phyloP scores from a whole-genome alignment of 2,113 vertebrate species.

The Gobius niger region DNA sequence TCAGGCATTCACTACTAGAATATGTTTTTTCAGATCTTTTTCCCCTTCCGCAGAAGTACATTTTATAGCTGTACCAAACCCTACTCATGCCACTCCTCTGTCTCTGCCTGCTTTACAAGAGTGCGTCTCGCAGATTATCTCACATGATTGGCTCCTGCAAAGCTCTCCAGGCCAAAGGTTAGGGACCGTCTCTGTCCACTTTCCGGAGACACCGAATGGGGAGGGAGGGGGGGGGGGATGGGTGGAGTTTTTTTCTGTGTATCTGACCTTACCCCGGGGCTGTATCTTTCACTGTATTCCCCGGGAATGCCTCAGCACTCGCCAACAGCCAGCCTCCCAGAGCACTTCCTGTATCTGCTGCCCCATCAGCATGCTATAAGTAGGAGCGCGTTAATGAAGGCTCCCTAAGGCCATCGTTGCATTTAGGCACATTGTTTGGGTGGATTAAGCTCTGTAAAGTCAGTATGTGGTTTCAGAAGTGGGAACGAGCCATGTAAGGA shows the following conservation, averaged over 20 bases:
- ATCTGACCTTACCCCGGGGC: constrained; percentile 52
- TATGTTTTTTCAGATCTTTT: no score
- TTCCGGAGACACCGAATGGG: constrained; percentile 25
- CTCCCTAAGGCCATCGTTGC: constrained; percentile 34
- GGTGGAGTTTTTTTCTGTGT: constrained; percentile 24
- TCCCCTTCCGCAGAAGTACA: no score
- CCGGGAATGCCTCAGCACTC: constrained; percentile 55
- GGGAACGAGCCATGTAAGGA: constrained; percentile 21
- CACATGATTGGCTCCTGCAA: constrained; percentile 61
- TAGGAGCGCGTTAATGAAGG: constrained; percentile 38
- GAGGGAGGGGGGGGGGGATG: background rate
- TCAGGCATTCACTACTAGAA: no score
- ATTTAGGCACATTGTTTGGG: constrained; percentile 37
- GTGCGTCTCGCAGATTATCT: constrained; percentile 56
- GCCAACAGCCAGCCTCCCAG: constrained; percentile 35
- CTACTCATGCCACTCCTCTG: constrained; percentile 14
- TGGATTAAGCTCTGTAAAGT: constrained; percentile 27
- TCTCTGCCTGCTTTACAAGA: constrained; percentile 27
- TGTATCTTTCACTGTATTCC: constrained; percentile 53
- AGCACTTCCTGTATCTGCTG: constrained; percentile 55
- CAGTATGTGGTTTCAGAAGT: constrained; percentile 22
- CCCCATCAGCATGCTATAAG: constrained; percentile 43
- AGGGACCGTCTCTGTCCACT: constrained; percentile 50
- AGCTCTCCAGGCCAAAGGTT: constrained; percentile 51
- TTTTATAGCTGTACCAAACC: no score